Evolutionary conservation across 2,888 invertebrate species (phyloP).

Genomic region (Melanargia galathea): DNA sequence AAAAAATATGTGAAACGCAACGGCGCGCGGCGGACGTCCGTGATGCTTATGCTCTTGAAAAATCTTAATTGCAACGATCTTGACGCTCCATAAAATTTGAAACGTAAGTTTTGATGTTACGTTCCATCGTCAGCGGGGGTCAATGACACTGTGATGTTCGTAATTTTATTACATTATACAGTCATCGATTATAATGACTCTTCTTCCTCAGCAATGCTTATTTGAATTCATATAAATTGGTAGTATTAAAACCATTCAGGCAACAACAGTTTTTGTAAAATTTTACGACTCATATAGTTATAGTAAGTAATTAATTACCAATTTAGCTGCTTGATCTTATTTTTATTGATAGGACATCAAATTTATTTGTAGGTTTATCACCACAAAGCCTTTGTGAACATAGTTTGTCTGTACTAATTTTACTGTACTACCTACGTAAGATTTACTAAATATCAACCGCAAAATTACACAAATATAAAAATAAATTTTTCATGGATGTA

Average conservation of each 20-base stretch:
- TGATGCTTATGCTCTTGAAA: conserved; percentile 62
- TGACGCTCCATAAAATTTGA: conserved; percentile 78
- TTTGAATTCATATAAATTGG: conserved; percentile 8
- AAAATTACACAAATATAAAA: too few species aligned
- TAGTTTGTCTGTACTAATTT: too few species aligned
- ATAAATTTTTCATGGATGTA: too few species aligned
- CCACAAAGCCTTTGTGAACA: too few species aligned
- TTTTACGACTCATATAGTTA: neutral
- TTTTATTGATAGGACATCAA: neutral
- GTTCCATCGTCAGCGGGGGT: conserved; percentile 59
- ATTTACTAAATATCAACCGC: too few species aligned
- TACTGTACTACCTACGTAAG: too few species aligned
- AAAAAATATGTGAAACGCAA: conserved; percentile 42
- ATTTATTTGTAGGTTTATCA: neutral
- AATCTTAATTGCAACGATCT: conserved; percentile 69
- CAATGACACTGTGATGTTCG: conserved; percentile 52
- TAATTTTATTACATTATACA: conserved; percentile 33
- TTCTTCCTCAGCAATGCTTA: conserved; percentile 8
- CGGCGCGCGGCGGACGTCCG: conserved; percentile 62
- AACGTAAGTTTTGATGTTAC: conserved; percentile 61
- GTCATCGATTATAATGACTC: conserved; percentile 31
- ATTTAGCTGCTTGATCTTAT: neutral
- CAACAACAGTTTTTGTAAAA: neutral
- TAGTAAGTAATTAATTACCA: neutral
- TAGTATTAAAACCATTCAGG: neutral